These are phyloP conservation scores for Cryptocephalus moraei DNA, from an alignment of 2,888 invertebrate genomes.

Conservation along the genomic window DNA sequence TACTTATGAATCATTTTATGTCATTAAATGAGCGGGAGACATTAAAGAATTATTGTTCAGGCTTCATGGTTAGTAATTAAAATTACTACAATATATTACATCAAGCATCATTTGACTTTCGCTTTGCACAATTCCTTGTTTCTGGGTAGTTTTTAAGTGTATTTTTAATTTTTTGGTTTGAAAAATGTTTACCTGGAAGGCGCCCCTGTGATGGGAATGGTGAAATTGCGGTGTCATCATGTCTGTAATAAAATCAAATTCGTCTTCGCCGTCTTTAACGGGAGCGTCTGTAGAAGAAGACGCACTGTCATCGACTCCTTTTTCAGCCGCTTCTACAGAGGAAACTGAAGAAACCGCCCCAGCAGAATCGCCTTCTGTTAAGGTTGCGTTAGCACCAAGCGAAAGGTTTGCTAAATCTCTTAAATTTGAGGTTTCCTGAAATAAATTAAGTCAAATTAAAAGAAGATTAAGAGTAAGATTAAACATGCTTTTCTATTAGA, in stretches of 20 bases:
- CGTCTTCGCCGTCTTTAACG: conserved; percentile 34
- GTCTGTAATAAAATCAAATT: conserved; percentile 42
- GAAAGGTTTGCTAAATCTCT: conserved; percentile 29
- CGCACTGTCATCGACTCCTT: conserved; percentile 10
- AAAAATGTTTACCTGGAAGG: conserved; percentile 52
- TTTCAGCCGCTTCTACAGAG: conserved; percentile 6
- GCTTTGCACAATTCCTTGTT: background rate
- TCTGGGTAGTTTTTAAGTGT: background rate
- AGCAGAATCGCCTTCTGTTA: conserved; percentile 5
- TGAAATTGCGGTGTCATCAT: conserved; percentile 57
- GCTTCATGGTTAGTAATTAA: no score
- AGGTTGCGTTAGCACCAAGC: conserved; percentile 12
- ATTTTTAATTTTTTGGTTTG: background rate
- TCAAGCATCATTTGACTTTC: background rate
- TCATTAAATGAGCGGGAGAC: no score
- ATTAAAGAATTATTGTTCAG: no score
- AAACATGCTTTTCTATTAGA: no score
- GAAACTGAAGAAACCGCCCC: conserved; percentile 2
- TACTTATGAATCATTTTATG: no score
- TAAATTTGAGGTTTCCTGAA: conserved; percentile 25
- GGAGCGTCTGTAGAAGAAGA: conserved; percentile 13
- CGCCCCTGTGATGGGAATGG: conserved; percentile 52
- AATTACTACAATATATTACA: background rate
- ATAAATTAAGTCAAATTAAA: no score
- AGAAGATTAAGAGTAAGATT: no score